A percentile compares a stretch with the other conserved stretches of the same genome.
Conservation (phyloP, 2,113 vertebrate genomes). For the Hoplias malabaricus region DNA sequence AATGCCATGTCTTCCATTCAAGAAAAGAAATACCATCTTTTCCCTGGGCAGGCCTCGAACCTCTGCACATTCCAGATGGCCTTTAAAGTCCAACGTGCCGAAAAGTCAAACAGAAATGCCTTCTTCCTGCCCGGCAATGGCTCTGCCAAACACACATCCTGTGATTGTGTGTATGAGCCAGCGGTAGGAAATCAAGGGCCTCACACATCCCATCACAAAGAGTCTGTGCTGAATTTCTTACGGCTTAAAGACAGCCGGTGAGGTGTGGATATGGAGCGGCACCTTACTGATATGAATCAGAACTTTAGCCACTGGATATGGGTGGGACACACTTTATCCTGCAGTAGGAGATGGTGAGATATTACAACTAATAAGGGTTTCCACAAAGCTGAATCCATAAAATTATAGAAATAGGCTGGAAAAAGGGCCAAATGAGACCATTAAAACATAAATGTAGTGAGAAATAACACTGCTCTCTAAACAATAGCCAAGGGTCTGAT, state of each 20-base stretch:
- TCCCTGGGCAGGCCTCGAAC: not conserved
- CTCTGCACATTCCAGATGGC: constrained; percentile 17
- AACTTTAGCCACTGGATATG: not conserved
- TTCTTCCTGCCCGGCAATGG: constrained; percentile 39
- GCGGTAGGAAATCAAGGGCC: constrained; percentile 23
- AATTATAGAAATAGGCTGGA: too few species aligned
- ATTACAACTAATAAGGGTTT: too few species aligned
- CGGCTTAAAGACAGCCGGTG: not conserved
- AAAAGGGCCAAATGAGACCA: too few species aligned
- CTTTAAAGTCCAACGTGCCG: constrained; percentile 25
- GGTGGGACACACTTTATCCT: not conserved
- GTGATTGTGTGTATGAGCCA: constrained; percentile 42
- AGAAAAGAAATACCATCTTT: not conserved
- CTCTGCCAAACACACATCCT: constrained; percentile 46
- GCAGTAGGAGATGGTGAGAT: too few species aligned
- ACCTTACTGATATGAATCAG: too few species aligned
- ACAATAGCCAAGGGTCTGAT: too few species aligned
- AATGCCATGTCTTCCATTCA: not conserved
- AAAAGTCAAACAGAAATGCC: constrained; percentile 28
- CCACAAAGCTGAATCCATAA: too few species aligned
- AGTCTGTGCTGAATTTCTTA: not conserved
- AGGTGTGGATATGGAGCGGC: not conserved
- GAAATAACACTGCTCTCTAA: too few species aligned
- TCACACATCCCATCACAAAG: not conserved
- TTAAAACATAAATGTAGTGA: too few species aligned